These are phyloP conservation scores for Coreoperca whiteheadi DNA, from an alignment of 2,113 vertebrate species.

Conservation along the genomic window DNA sequence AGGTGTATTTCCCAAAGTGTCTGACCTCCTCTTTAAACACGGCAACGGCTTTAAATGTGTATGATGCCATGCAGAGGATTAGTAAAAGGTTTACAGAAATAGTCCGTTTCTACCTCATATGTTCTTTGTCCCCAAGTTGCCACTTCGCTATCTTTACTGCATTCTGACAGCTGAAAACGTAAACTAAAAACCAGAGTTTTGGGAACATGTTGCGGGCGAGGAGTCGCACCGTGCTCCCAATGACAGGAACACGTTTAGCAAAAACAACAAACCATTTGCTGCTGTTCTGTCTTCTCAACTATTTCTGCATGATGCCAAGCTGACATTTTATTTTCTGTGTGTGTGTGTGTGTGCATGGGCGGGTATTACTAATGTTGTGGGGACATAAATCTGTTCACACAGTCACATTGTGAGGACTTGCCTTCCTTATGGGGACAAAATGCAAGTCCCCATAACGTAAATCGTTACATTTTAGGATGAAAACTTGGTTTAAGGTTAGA, in stretches of 20 bases:
- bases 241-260: background rate
- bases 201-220: background rate
- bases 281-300: background rate
- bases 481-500: too few relatives aligned
- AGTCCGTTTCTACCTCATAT: background rate
- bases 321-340: slow-evolving; percentile 30
- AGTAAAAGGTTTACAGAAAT: too few relatives aligned
- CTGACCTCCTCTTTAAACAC: too few relatives aligned
- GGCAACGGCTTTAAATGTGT: too few relatives aligned
- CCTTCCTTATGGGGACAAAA: too few relatives aligned
- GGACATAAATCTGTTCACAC: too few relatives aligned
- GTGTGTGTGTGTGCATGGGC: background rate
- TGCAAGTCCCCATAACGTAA: too few relatives aligned
- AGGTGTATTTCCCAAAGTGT: too few relatives aligned
- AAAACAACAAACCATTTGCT: background rate
- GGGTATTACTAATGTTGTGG: too few relatives aligned
- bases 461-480: too few relatives aligned
- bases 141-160: background rate
- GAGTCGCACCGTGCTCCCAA: background rate
- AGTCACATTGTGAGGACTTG: too few relatives aligned
- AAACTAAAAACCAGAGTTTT: background rate
- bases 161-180: background rate
- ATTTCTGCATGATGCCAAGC: background rate
- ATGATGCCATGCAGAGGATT: too few relatives aligned
- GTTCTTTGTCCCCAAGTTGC: background rate